Conservation (phyloP, 1,140 invertebrate genomes). For the Drosophila serrata region DNA sequence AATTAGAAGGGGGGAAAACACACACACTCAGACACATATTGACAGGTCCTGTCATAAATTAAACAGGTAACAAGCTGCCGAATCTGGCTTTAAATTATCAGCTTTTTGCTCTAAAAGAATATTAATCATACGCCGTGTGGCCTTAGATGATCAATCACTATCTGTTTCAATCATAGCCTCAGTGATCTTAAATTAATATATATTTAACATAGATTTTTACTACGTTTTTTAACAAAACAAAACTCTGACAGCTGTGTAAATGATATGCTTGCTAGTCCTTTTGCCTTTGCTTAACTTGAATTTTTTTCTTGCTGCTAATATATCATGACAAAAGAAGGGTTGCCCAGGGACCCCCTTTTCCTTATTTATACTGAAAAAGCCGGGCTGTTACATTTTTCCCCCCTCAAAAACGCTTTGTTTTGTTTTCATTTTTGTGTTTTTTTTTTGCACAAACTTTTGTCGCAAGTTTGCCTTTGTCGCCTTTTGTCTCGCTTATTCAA, state of each 20-base stretch:
- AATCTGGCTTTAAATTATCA: not conserved
- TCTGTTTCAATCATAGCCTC: not conserved
- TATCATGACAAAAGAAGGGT: conserved; percentile 63
- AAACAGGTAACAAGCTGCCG: conserved; percentile 57
- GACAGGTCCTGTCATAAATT: conserved; percentile 74
- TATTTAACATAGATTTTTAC: not conserved
- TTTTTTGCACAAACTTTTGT: conserved; percentile 50
- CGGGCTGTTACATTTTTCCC: conserved; percentile 38
- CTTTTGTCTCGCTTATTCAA: conserved; percentile 59
- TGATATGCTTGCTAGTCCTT: conserved; percentile 19
- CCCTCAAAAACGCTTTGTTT: conserved; percentile 7
- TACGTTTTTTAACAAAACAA: not conserved
- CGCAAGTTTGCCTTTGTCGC: conserved; percentile 66
- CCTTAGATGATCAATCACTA: conserved; percentile 1
- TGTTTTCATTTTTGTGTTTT: conserved; percentile 8
- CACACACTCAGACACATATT: conserved; percentile 53
- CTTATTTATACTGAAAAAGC: conserved; percentile 30
- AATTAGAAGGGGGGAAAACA: not conserved
- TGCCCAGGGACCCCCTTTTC: conserved; percentile 7
- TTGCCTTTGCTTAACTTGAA: conserved; percentile 46
- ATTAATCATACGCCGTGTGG: conserved; percentile 57
- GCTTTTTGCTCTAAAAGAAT: not conserved
- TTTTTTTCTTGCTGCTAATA: conserved; percentile 65
- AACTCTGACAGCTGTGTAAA: conserved; percentile 20
- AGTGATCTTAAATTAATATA: conserved; percentile 1